Evolutionary conservation across 2,797 vertebrate species (phyloP), one percentile per base, ranked within the genome.

Genomic region (Chlorospingus semifuscus): DNA sequence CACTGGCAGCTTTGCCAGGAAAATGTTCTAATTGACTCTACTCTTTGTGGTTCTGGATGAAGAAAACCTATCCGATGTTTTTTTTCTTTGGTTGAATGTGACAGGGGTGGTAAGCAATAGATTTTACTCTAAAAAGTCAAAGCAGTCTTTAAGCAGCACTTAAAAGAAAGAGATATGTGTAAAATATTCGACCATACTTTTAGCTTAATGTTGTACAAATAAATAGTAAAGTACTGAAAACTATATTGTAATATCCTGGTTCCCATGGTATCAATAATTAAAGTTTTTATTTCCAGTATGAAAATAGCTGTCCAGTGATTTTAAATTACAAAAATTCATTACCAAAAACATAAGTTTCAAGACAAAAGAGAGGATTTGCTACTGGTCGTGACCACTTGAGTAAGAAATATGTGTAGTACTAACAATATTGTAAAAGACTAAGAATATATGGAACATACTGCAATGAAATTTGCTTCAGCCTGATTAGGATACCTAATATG

Each of bases 1-100:
- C 70, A 84, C 89, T 83, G 63, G 74, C 57, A 95, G 44, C 53
- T 92, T 89, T 91, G 49, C 50, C 78, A 95, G 52, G 57, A 46
- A 74, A 80, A 90, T 42, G 2, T 47, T 79, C 24, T 19, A 32
- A 46, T 46, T 79, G 3, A 26, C 6, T 72, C 12, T 30, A 15
- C 1, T 41, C 5, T 71, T 70, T 24, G 47, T 22, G 16, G 13
- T 49, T 85, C 30, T 88, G 47, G 27, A 80, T 55, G 11, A 88
- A 30, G 34, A 83, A 88, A 83, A 76, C 12, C 11, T 61, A 26
- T 6, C 4, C 12, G 34, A 23, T 21, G 11, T 5, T 66, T 70
- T 81, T 84, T 60, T 24, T 42, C 1, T 4, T 71, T 39, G 15
- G 2, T 32, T 89, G 70, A 87, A 57, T 56, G 19, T n/a, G 39